Evolutionary conservation across 1,140 invertebrate species (phyloP), one percentile per base, ranked within the genome.

Genomic region (Neodiprion pinetum): DNA sequence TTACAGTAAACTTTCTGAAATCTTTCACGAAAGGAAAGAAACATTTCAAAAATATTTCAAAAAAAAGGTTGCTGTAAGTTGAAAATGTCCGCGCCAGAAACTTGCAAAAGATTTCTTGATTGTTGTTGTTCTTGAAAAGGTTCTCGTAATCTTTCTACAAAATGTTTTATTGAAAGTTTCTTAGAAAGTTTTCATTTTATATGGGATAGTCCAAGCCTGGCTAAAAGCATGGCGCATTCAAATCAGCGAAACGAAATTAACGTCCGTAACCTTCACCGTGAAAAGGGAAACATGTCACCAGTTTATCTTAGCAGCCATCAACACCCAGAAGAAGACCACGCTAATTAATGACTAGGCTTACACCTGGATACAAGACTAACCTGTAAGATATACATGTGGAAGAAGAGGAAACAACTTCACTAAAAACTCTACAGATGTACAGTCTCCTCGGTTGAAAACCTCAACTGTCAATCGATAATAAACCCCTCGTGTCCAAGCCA

Each of bases 171-270:
- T 21, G 17, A 21, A 21, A 21, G 17, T 21, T 21, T 21, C 17
- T 21, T 21, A 21, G 17, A 21, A 21, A 21, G 17, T 21, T 21
- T 21, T 21, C 17, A 21, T 21, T 21, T 21, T 21, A 21, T 21
- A 21, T 21, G 17, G 17, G 17, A 21, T 21, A 21, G 17, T 84
- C 5, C 69, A 76, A 17, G 1, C 73, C 5, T 85, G 80, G 82
- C 67, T 74, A 10, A 67, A 79, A 9, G 80, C 76, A 66, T 86
- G 83, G 82, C 73, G 75, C 68, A 82, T 84, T 28, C 82, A 80
- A 75, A 71, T 79, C 0, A 83, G 82, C 50, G 50, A 53, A 53
- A 53, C 50, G 2, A 53, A 53, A 53, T 53, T 14, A 53, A 71
- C 75, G 7, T 77, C 82, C 49, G 75, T 84, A 21, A 83, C 79